These are phyloP conservation scores for Cryptoblepharus egeriae DNA, from an alignment of 2,797 vertebrate genomes.

Conservation along the genomic window DNA sequence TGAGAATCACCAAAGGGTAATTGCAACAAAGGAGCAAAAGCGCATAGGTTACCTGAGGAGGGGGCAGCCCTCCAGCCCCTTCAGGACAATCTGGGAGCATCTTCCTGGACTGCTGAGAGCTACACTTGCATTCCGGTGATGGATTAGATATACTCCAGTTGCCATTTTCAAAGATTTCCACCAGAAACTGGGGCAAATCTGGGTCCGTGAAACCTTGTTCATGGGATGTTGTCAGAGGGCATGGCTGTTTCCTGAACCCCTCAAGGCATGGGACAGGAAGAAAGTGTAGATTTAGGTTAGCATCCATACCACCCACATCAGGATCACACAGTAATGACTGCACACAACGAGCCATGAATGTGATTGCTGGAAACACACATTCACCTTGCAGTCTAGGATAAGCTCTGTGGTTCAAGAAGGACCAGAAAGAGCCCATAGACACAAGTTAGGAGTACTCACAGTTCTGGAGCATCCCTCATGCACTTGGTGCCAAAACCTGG, in stretches of 20 bases:
- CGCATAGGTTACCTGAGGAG: slow-evolving; percentile 80
- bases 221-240: background rate
- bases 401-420: too few relatives aligned
- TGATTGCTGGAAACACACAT: background rate
- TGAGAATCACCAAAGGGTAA: background rate
- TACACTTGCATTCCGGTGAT: slow-evolving; percentile 85
- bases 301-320: background rate
- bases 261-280: background rate
- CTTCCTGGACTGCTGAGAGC: slow-evolving; percentile 75
- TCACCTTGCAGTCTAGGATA: too few relatives aligned
- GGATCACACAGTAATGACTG: background rate
- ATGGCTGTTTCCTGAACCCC: background rate
- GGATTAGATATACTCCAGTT: slow-evolving; percentile 81
- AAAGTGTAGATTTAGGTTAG: too few relatives aligned
- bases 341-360: background rate
- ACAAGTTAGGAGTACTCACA: slow-evolving; percentile 52
- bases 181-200: slow-evolving; percentile 62
- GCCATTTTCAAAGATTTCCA: slow-evolving; percentile 71
- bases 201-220: slow-evolving; percentile 70
- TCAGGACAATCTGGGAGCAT: slow-evolving; percentile 88
- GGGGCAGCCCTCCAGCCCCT: slow-evolving; percentile 85
- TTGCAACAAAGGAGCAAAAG: rapidly evolving
- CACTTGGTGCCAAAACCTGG: slow-evolving; percentile 84
- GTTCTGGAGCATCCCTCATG: slow-evolving; percentile 52
- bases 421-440: too few relatives aligned